Percentiles rank a stretch among this genome's conserved stretches.
Evolutionary conservation across 2,113 vertebrate genomes (phyloP).

Genomic region (Cynocephalus volans): DNA sequence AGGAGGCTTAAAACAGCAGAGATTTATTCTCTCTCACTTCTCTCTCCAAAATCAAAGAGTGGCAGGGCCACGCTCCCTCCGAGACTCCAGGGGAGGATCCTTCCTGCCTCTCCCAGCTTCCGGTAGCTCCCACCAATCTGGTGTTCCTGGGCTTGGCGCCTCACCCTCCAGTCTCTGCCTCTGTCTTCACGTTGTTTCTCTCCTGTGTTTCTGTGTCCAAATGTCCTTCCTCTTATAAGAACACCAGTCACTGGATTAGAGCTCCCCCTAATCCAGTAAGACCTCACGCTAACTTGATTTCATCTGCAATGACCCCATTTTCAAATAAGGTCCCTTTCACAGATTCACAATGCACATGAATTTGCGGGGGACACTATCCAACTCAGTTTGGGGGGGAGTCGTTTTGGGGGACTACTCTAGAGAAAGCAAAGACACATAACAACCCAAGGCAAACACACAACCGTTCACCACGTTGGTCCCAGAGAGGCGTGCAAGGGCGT

Average conservation of each 20-base stretch:
- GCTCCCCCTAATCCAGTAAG: too few species aligned
- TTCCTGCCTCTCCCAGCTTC: neutral
- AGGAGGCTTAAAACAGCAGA: neutral
- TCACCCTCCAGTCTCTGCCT: too few species aligned
- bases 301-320: neutral
- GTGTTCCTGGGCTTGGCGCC: neutral
- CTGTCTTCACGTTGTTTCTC: neutral
- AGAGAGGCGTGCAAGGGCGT: neutral
- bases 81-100: too few species aligned
- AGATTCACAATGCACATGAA: neutral
- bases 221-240: neutral
- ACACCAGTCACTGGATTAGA: neutral
- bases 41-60: too few species aligned
- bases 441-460: neutral
- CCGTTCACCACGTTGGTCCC: neutral
- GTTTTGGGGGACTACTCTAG: neutral
- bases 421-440: neutral
- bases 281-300: neutral
- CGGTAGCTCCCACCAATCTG: too few species aligned
- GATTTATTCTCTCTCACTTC: too few species aligned
- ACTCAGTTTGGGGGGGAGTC: neutral
- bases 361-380: neutral
- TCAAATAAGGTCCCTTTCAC: neutral
- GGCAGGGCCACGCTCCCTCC: too few species aligned
- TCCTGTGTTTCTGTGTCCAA: neutral